phyloP scores from a whole-genome alignment of 2,797 vertebrate species.

The Bovichtus variegatus region DNA sequence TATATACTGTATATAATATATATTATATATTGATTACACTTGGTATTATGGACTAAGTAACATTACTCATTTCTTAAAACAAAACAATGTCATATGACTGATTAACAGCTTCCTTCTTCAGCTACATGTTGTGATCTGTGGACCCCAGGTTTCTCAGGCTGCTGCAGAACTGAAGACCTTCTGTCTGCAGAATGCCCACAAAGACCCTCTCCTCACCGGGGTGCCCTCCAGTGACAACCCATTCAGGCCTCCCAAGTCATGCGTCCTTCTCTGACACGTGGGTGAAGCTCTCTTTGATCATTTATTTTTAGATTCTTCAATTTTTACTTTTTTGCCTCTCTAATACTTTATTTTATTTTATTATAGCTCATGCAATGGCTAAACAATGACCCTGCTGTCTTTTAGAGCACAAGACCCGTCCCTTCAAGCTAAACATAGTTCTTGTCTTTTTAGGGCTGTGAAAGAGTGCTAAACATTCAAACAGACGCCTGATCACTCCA shows the following conservation, averaged over 20 bases:
- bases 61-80: not conserved
- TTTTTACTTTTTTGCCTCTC: not conserved
- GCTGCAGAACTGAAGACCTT: conserved; percentile 85
- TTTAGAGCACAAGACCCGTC: conserved; percentile 34
- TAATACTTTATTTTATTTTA: not conserved
- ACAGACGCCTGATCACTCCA: conserved; percentile 30
- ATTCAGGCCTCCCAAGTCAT: conserved; percentile 86
- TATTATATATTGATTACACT: no score
- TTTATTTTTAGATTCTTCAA: not conserved
- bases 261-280: conserved; percentile 81
- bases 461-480: conserved; percentile 2
- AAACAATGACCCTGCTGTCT: conserved; percentile 38
- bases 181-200: conserved; percentile 86
- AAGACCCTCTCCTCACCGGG: conserved; percentile 85
- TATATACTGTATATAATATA: no score
- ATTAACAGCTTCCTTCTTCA: not conserved
- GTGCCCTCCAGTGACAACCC: conserved; percentile 87
- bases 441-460: conserved; percentile 45
- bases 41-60: no score
- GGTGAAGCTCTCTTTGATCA: not conserved
- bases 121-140: not conserved
- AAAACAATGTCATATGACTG: not conserved
- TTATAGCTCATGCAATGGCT: not conserved
- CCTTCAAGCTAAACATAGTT: conserved; percentile 14
- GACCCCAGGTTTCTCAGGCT: conserved; percentile 83